A percentile compares a stretch with the other conserved stretches of the same genome.
Conservation (phyloP, 2,113 vertebrate genomes). For the Origma solitaria region DNA sequence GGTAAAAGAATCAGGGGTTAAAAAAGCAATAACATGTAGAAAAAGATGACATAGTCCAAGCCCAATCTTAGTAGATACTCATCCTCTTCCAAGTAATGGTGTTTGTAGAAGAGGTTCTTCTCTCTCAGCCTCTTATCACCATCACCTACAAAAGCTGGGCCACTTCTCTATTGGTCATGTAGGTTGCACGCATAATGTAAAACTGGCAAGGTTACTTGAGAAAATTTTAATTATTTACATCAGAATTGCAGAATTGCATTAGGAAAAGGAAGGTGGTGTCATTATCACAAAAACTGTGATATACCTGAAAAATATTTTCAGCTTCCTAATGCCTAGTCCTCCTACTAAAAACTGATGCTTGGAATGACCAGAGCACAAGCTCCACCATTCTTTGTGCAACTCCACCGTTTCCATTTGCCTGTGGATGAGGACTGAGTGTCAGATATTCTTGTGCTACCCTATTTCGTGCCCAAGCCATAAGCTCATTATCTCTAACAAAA, state of each 20-base stretch:
- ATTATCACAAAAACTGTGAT: neutral
- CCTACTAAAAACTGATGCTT: neutral
- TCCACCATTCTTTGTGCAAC: neutral
- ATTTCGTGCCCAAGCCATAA: neutral
- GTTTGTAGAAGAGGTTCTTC: neutral
- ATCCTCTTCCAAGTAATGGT: neutral
- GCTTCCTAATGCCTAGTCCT: neutral
- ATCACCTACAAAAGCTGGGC: neutral
- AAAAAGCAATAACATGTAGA: neutral
- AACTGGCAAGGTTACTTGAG: neutral
- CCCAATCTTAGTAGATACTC: neutral
- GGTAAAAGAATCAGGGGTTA: neutral
- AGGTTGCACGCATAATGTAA: neutral
- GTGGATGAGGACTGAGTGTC: neutral
- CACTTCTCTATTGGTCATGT: neutral
- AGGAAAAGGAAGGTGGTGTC: neutral
- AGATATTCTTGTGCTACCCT: neutral
- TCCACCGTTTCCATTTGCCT: neutral
- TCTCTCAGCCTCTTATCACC: neutral
- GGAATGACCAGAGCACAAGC: neutral
- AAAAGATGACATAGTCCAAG: neutral
- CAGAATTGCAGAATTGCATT: neutral
- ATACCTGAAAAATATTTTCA: neutral
- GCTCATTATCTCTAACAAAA: neutral
- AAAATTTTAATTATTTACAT: neutral